Base-by-base conservation (phyloP, 1,140 invertebrate species). In the Brachionus sp. region DNA sequence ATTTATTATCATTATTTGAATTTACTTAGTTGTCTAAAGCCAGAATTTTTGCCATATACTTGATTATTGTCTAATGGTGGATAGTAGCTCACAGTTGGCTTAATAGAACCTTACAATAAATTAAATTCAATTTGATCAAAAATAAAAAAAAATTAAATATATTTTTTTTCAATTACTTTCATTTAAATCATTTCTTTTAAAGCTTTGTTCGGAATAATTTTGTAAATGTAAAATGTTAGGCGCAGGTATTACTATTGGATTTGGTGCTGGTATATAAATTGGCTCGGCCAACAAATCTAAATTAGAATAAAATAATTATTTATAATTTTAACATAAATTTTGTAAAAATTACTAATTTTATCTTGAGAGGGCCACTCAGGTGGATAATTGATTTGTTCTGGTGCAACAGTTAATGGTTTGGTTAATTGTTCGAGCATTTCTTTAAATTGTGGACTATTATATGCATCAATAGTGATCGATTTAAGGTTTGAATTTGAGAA, bases 181-280 rank as follows among this genome's bases (percentile, higher is more conserved):
- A 39, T 39, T 39, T 2, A 70, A 16, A 39, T 70, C 35, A 70
- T 19, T 37, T 70, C 66, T 37, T 37, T 70, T 70, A 19, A 39
- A 70, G 16, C 6, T 19, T 39, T 70, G 33, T 13, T 70, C 66
- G 16, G 37, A 10, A 19, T 42, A 23, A 53, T 78, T 37, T 66
- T 80, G 77, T 57, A 80, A 39, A 16, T 25, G 16, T 12, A 80
- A 25, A 35, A 80, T 62, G 42, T 66, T 62, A 5, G 77, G 77
- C 42, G 77, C 77, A 25, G 77, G 77, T 12, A 80, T 80, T 7
- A 80, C 77, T 13, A 80, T 80, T 80, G 77, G 77, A 42, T 80
- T 50, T 25, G 77, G 77, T 16, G 77, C 77, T 80, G 77, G 77
- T 42, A 80, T 80, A 66, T 80, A 80, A 35, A 80, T 62, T 13